Conservation (phyloP, 2,888 invertebrate species). For the Stenurella melanura region DNA sequence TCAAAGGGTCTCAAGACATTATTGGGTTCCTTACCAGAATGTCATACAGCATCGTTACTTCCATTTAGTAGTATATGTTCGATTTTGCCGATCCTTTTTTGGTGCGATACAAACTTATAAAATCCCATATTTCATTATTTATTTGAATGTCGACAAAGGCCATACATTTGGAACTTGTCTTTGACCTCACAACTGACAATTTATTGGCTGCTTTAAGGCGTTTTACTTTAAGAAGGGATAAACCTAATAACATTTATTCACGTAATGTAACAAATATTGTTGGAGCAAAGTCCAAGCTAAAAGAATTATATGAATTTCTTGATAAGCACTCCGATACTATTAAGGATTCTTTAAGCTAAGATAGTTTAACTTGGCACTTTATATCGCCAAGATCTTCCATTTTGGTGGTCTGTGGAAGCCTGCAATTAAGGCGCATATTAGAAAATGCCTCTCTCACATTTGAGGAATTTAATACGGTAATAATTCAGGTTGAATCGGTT, state of each 20-base stretch:
- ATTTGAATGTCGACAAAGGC: constrained; percentile 3
- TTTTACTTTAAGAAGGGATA: not conserved
- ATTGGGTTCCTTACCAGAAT: no score
- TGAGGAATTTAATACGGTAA: not conserved
- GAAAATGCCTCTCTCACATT: no score
- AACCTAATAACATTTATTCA: not conserved
- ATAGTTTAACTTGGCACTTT: not conserved
- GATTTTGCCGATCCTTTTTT: no score
- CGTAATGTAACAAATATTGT: constrained; percentile 2
- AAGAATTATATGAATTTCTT: not conserved
- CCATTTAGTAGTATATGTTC: no score
- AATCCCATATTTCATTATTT: not conserved
- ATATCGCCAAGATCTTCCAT: not conserved
- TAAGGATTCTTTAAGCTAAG: not conserved
- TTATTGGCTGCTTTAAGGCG: not conserved
- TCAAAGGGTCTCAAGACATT: no score
- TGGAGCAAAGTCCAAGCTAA: not conserved
- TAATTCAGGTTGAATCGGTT: not conserved
- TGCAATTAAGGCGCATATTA: not conserved
- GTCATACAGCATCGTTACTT: no score
- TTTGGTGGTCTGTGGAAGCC: not conserved
- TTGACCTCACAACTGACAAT: not conserved
- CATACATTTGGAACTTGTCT: not conserved
- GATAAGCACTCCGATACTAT: not conserved
- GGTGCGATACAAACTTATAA: no score